Conservation (phyloP, 2,888 invertebrate species). For the Esperia sulphurella region DNA sequence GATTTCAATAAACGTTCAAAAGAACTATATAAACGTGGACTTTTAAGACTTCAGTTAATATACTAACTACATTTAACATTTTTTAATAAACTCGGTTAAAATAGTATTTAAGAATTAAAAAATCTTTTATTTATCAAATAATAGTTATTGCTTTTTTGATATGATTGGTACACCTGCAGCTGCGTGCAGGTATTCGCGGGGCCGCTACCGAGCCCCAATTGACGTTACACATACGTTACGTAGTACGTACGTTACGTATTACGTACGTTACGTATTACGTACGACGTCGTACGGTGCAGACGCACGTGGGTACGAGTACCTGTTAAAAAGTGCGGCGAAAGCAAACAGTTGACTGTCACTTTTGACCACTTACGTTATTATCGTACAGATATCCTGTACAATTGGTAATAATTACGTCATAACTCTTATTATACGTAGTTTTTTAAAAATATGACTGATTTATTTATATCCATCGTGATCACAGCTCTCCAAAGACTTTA, state of each 20-base stretch:
- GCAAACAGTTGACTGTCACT: constrained; percentile 18
- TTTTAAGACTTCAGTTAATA: constrained; percentile 70
- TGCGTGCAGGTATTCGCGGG: constrained; percentile 33
- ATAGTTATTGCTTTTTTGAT: constrained; percentile 78
- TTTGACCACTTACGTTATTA: constrained; percentile 27
- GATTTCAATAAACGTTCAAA: constrained; percentile 64
- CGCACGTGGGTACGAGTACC: background rate
- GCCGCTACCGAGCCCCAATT: constrained; percentile 2
- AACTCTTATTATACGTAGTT: constrained; percentile 69
- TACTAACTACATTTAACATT: constrained; percentile 75
- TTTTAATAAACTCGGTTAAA: constrained; percentile 77
- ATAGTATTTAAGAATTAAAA: constrained; percentile 73
- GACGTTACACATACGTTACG: constrained; percentile 9
- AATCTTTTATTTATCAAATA: constrained; percentile 66
- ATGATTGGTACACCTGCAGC: constrained; percentile 66
- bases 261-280: background rate
- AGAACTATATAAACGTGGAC: constrained; percentile 73
- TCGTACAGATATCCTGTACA: constrained; percentile 47
- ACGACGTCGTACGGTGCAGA: background rate
- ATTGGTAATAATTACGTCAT: constrained; percentile 64
- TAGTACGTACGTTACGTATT: background rate
- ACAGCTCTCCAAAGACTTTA: constrained; percentile 77
- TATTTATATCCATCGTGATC: constrained; percentile 72
- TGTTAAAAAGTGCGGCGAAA: constrained; percentile 7
- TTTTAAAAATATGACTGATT: constrained; percentile 79